Base-by-base conservation (phyloP, 2,888 invertebrate genomes). In the Yponomeuta cagnagella region DNA sequence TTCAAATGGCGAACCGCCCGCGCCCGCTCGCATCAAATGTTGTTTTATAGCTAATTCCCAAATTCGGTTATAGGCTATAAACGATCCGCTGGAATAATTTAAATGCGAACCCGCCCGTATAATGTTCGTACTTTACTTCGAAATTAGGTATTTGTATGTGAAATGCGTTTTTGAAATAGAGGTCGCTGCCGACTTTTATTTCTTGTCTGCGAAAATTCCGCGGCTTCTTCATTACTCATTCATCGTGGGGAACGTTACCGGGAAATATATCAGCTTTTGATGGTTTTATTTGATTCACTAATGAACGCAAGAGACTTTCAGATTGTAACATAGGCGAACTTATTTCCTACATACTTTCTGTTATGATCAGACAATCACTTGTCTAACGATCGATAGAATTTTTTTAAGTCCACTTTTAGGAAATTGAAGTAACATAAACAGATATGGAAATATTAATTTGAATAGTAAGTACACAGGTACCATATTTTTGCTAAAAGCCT, bases 31-130 rank as follows among this genome's bases (percentile, higher is more conserved):
- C 89, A 90, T 91, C 91, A 91, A 91, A 91, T 91, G 92, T 90
- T 92, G 92, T 92, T 92, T 92, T 92, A 92, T 92, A 90, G 92
- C 91, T 92, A 92, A 92, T 92, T 91, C 90, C 91, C 88, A 91
- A 92, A 92, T 92, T 92, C 91, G 84, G 92, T 92, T 92, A 92
- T 92, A 90, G 91, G 90, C 92, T 91, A 92, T 91, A 92, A 92
- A 92, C 92, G 92, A 92, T 92, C 90, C 90, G 87, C 85, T 85
- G 88, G 92, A 90, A 91, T 92, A 92, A 92, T 92, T 91, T 92
- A 92, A 91, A 91, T 87, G 90, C 90, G 90, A 85, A 86, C 87
- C 89, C 87, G 90, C 86, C 86, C 85, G 88, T 90, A 91, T 90
- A 91, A 91, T 89, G 91, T 88, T 87, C 90, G 88, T 89, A 90